These are phyloP conservation scores for Trachemys scripta DNA, from an alignment of 2,113 vertebrate genomes.

Conservation along the genomic window DNA sequence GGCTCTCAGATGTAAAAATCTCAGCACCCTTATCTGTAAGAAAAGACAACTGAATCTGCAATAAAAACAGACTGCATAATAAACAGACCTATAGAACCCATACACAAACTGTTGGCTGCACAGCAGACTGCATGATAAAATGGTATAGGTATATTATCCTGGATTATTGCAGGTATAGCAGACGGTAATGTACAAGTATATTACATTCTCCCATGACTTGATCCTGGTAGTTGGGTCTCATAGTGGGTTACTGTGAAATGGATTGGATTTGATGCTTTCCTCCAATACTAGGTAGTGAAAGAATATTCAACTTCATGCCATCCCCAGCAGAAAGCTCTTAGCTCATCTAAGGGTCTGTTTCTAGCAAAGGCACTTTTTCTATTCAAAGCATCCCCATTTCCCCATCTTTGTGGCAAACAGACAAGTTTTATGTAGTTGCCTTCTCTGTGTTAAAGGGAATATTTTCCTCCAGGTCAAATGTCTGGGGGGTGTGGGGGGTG, in stretches of 20 bases:
- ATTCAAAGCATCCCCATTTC: not conserved
- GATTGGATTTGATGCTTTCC: not conserved
- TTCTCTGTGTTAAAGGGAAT: not conserved
- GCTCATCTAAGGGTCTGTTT: not conserved
- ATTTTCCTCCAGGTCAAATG: not conserved
- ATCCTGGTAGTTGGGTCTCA: not conserved
- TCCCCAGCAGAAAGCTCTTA: not conserved
- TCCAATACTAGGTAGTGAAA: not conserved
- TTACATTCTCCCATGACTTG: not conserved
- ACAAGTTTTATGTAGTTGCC: not conserved
- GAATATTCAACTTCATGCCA: not conserved
- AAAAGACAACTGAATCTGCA: not conserved
- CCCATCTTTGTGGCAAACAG: not conserved
- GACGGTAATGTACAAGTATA: not conserved
- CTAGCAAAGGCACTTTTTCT: not conserved
- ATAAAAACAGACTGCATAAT: not conserved
- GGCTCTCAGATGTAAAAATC: not conserved
- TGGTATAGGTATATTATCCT: not conserved
- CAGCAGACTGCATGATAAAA: not conserved
- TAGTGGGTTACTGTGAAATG: not conserved
- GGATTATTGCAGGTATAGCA: not conserved
- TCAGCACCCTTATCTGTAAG: not conserved
- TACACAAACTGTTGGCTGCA: not conserved
- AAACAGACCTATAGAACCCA: not conserved
- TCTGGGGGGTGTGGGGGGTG: not conserved